Base-by-base conservation (phyloP, 2,888 invertebrate species). In the Andrena fulva region DNA sequence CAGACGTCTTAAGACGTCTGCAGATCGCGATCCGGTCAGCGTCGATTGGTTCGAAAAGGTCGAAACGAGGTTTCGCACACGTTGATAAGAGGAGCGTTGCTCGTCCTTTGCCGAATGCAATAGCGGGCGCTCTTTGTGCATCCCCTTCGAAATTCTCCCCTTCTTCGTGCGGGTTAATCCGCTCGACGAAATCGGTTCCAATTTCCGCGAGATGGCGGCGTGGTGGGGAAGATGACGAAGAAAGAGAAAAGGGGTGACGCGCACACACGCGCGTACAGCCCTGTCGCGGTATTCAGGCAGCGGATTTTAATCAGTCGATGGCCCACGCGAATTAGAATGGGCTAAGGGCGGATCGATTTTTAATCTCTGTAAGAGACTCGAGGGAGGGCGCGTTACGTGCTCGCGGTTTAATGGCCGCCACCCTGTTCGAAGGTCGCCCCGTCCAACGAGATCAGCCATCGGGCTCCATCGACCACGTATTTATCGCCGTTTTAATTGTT, bases 241-340 rank as follows among this genome's bases (percentile, higher is more conserved):
- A 7, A 24, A 2, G 10, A 10, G 12, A 6, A 10, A 2, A 10
- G 48, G 56, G 69, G 31, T 35, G 74, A 66, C 67, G 35, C 48
- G 78, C 27, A 31, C 50, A 52, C 48, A 27, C 29, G 35, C 8
- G 56, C 35, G 67, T 76, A 63, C 71, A 27, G 42, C 33, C 20
- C 50, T 66, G 77, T 60, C 69, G 60, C n/a, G 20, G 77, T 35
- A 66, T 66, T 64, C 76, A 66, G 71, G 68, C 71, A 80, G 50
- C 73, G 67, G 76, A 85, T 89, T 90, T 89, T 84, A 89, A 89
- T 89, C 88, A 87, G 84, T 74, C 87, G 82, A 88, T 89, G 81
- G 84, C 78, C 84, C 76, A 64, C 77, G 63, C 79, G 80, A 74
- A 82, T 87, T 85, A 76, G 85, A 73, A 83, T 80, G 81, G 59